Base-by-base conservation (phyloP, 2,113 vertebrate genomes). In the Phodopus roborovskii region DNA sequence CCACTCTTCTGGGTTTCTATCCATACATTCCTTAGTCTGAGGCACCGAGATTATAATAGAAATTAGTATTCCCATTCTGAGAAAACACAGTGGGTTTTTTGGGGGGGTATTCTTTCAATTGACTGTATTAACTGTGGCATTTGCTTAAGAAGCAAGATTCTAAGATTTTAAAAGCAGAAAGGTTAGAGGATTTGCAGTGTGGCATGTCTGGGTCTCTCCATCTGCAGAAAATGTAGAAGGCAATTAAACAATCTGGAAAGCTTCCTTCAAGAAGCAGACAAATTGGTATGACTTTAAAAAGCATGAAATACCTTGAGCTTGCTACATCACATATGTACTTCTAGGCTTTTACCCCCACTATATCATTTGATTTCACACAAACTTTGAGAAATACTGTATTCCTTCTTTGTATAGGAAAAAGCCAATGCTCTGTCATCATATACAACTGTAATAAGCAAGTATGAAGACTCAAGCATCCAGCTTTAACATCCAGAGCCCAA, bases 311-410 rank as follows among this genome's bases (percentile, higher is more conserved):
- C n/a, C 12, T 5, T 58, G 22, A 6, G 7, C 26, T 75, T 75
- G 20, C 36, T 13, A 3, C 22, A 33, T 48, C 48, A 42, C 17
- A 28, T 7, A 3, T 74, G 15, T 82, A 50, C 88, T 79, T 75
- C 8, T 36, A 58, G 33, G 36, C 12, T 11, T 58, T 78, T 81
- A 24, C 3, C 53, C 58, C 50, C 2, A 81, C 22, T 82, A 7
- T 84, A 24, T 94, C 20, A 85, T 48, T 84, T 82, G 79, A 91
- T 87, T 88, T 73, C 70, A 28, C 17, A 33, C 42, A 90, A 66
- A 81, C 15, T 33, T 82, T 39, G 33, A 77, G 62, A 94, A 77
- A 73, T 39, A 56, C 13, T 33, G 24, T 56, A 75, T 42, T 33
- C 28, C n/a, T 13, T 4, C 24, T 77, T 96, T 71, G 60, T 33